A percentile compares a stretch with the other conserved stretches of the same genome.
These are phyloP conservation scores for Matsumyia berberina DNA, from an alignment of 2,888 invertebrate species.

Conservation along the genomic window DNA sequence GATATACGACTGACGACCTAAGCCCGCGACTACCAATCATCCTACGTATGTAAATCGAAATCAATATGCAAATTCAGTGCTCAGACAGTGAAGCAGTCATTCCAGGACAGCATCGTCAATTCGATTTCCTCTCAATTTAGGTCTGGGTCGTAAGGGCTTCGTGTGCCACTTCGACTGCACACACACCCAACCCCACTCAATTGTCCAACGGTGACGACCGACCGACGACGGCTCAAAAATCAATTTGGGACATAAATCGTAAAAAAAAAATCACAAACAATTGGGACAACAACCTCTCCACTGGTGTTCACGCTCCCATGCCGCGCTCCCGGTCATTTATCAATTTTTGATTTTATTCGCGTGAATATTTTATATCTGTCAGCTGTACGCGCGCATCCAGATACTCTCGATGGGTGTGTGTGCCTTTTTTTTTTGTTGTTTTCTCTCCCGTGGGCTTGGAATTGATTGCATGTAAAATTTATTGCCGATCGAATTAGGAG, in stretches of 20 bases:
- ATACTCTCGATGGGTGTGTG: slow-evolving; percentile 8
- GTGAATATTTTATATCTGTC: slow-evolving; percentile 43
- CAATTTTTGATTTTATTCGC: slow-evolving; percentile 39
- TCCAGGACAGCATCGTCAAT: slow-evolving; percentile 45
- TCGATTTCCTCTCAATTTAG: slow-evolving; percentile 62
- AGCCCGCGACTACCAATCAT: slow-evolving; percentile 26
- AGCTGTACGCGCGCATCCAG: slow-evolving; percentile 1
- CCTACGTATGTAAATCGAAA: slow-evolving; percentile 60
- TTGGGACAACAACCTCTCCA: slow-evolving; percentile 56
- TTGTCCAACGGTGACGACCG: neutral
- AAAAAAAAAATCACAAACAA: slow-evolving; percentile 10
- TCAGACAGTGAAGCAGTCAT: slow-evolving; percentile 59
- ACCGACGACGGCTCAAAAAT: slow-evolving; percentile 14
- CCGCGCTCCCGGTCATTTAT: slow-evolving; percentile 52
- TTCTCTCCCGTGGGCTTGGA: slow-evolving; percentile 18
- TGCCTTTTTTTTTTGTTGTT: neutral
- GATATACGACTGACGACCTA: slow-evolving; percentile 11
- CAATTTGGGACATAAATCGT: slow-evolving; percentile 26
- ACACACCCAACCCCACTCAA: slow-evolving; percentile 8
- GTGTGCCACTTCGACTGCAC: neutral
- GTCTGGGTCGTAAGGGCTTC: slow-evolving; percentile 61
- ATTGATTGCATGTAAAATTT: slow-evolving; percentile 55
- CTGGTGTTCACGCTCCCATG: slow-evolving; percentile 3
- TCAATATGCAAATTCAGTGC: slow-evolving; percentile 64
- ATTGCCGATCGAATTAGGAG: slow-evolving; percentile 51